Evolutionary conservation across 2,888 invertebrate genomes (phyloP).

Genomic region (Watsonalla binaria): DNA sequence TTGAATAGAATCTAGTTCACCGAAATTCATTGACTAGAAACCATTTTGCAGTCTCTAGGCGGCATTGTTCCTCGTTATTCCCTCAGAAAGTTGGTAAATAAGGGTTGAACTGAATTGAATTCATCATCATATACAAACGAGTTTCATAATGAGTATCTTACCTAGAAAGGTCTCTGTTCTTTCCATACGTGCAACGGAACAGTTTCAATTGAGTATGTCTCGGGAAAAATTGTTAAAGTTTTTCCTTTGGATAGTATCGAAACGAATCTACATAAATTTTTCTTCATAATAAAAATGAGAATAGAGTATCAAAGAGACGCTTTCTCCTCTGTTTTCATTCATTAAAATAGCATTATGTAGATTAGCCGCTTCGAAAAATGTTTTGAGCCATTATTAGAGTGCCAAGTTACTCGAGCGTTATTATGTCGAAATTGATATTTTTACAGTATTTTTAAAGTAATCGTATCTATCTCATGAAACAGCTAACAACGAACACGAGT

Average conservation of each 20-base stretch:
- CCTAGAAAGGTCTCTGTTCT: slow-evolving; percentile 22
- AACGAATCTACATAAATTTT: slow-evolving; percentile 27
- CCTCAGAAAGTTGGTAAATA: too few relatives aligned
- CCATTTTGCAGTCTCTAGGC: not conserved
- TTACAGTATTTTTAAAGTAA: too few relatives aligned
- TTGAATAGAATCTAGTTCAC: slow-evolving; percentile 6
- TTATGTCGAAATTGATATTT: not conserved
- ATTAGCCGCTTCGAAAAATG: slow-evolving; percentile 17
- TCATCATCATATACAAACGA: too few relatives aligned
- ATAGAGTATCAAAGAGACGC: slow-evolving; percentile 9
- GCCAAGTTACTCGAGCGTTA: not conserved
- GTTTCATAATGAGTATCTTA: too few relatives aligned
- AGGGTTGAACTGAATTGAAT: too few relatives aligned
- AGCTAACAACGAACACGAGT: too few relatives aligned
- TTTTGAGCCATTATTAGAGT: not conserved
- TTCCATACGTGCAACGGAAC: slow-evolving; percentile 27
- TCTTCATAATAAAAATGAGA: slow-evolving; percentile 21
- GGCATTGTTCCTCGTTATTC: too few relatives aligned
- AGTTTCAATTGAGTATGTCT: slow-evolving; percentile 42
- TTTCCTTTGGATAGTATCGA: slow-evolving; percentile 28
- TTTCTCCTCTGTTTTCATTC: slow-evolving; percentile 20
- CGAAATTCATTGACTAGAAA: not conserved
- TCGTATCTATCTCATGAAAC: too few relatives aligned
- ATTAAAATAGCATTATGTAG: slow-evolving; percentile 30
- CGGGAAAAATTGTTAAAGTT: slow-evolving; percentile 44